A percentile compares a stretch with the other conserved stretches of the same genome.
Evolutionary conservation across 1,140 invertebrate species (phyloP).

Genomic region (Schlechtendalia chinensis): DNA sequence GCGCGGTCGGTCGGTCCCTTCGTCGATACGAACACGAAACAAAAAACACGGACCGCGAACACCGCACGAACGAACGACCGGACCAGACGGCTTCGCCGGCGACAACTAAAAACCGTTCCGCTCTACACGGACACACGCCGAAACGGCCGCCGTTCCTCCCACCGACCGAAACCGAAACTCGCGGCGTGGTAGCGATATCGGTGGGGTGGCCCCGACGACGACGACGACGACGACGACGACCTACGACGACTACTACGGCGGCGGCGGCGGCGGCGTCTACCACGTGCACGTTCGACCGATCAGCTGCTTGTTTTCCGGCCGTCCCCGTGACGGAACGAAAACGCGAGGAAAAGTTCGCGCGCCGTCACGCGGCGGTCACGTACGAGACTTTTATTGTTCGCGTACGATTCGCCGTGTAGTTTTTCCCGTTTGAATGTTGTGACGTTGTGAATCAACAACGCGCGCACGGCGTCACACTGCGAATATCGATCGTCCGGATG

Average conservation of each 20-base stretch:
- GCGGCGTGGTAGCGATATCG: neutral
- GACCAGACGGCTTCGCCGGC: neutral
- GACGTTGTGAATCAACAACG: too few species aligned
- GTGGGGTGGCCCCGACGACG: neutral
- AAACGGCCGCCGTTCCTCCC: neutral
- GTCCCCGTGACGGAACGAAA: neutral
- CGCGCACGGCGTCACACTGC: too few species aligned
- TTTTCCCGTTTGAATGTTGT: neutral
- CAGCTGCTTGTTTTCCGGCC: neutral
- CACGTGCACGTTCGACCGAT: constrained; percentile 39
- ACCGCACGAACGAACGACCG: neutral
- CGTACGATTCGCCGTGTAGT: too few species aligned
- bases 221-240: neutral
- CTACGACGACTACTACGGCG: neutral
- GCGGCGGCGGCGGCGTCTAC: constrained; percentile 6
- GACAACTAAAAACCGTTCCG: neutral
- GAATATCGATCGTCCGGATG: too few species aligned
- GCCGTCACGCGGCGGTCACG: neutral
- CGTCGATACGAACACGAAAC: neutral
- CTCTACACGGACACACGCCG: neutral
- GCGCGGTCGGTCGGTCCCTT: neutral
- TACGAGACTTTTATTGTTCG: neutral
- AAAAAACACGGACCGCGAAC: too few species aligned
- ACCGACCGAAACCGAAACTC: neutral
- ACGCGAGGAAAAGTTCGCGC: too few species aligned